A percentile compares a stretch with the other conserved stretches of the same genome.
These are phyloP conservation scores for Parochlus steinenii DNA, from an alignment of 2,888 invertebrate species.

Conservation along the genomic window DNA sequence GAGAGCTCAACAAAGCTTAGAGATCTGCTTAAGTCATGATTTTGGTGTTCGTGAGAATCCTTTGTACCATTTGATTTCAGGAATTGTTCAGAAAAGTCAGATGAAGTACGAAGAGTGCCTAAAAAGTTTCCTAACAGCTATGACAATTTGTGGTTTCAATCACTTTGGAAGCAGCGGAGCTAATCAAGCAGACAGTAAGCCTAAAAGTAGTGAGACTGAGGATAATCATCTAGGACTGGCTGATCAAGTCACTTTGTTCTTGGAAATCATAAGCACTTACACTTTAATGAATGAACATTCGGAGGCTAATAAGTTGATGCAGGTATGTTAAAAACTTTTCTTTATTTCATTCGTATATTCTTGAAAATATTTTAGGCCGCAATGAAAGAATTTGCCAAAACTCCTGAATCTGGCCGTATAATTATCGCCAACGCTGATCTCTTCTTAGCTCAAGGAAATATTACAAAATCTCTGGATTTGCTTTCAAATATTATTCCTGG, in stretches of 20 bases:
- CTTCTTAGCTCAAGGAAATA: conserved; percentile 59
- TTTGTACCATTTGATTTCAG: conserved; percentile 73
- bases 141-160: conserved; percentile 26
- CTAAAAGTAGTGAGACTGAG: conserved; percentile 1
- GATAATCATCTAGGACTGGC: conserved; percentile 36
- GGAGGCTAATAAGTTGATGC: conserved; percentile 68
- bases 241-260: conserved; percentile 72
- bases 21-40: conserved; percentile 79
- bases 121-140: conserved; percentile 55
- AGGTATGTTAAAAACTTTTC: conserved; percentile 31
- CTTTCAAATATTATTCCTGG: conserved; percentile 60
- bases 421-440: conserved; percentile 75
- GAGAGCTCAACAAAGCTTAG: conserved; percentile 70
- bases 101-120: conserved; percentile 54
- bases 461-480: conserved; percentile 64
- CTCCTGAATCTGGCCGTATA: conserved; percentile 71
- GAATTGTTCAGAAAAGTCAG: conserved; percentile 61
- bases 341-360: conserved; percentile 1
- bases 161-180: neutral
- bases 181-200: neutral
- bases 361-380: conserved; percentile 33
- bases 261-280: conserved; percentile 71
- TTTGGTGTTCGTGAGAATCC: conserved; percentile 86
- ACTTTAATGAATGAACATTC: conserved; percentile 48
- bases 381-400: conserved; percentile 51